phyloP scores from a whole-genome alignment of 2,113 vertebrate genomes.

The Mixornis gularis region DNA sequence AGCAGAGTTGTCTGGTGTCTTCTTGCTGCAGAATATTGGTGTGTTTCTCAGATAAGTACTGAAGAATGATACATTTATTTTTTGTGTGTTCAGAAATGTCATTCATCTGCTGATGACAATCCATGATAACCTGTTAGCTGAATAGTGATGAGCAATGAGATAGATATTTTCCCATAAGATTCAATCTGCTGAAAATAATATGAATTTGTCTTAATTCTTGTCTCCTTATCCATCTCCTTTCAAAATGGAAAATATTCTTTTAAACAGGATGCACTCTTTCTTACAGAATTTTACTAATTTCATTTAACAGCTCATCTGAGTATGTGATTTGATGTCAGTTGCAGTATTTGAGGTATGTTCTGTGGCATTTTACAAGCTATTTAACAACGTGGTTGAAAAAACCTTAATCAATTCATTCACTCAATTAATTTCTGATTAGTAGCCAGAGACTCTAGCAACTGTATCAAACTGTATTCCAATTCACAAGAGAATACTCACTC shows the following conservation, averaged over 20 bases:
- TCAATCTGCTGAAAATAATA: not conserved
- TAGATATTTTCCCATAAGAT: not conserved
- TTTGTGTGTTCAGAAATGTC: not conserved
- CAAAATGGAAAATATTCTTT: not conserved
- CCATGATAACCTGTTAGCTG: not conserved
- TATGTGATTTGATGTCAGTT: not conserved
- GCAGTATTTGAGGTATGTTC: not conserved
- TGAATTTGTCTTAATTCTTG: not conserved
- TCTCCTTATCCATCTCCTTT: not conserved
- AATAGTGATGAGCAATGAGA: not conserved
- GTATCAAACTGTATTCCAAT: not conserved
- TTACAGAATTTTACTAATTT: not conserved
- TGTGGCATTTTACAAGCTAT: not conserved
- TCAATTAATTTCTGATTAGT: not conserved
- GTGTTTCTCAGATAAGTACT: not conserved
- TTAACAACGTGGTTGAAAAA: not conserved
- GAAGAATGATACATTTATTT: not conserved
- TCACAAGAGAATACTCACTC: not conserved
- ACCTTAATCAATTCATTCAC: not conserved
- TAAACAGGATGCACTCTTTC: not conserved
- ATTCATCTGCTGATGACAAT: not conserved
- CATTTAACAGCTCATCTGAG: not conserved
- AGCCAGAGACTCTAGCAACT: not conserved
- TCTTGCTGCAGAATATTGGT: not conserved
- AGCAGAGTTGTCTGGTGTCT: not conserved